Conservation (phyloP, 2,888 invertebrate species). For the Ichneumoninae sp. region DNA sequence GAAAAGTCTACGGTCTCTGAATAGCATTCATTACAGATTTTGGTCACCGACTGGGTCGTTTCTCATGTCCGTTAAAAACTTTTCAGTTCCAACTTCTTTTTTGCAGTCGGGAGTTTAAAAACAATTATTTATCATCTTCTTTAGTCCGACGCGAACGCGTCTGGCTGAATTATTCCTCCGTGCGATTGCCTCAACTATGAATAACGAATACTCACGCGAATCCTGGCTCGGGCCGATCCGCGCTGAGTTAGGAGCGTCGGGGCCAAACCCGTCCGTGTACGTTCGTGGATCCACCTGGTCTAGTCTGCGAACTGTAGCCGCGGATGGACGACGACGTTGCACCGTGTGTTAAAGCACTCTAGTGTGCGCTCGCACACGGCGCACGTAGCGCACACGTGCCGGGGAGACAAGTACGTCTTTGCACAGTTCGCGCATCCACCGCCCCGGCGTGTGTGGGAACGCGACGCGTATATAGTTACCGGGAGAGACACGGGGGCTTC, state of each 20-base stretch:
- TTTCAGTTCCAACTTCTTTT: no score
- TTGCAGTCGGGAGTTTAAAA: no score
- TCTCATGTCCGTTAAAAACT: no score
- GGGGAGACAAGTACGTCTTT: slow-evolving; percentile 56
- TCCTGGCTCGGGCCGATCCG: neutral
- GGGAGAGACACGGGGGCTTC: slow-evolving; percentile 47
- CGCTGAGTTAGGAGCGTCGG: slow-evolving; percentile 5
- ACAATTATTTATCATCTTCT: neutral
- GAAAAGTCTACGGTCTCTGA: no score
- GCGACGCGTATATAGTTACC: slow-evolving; percentile 40
- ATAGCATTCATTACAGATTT: no score
- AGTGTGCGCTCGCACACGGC: neutral
- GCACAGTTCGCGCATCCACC: slow-evolving; percentile 44
- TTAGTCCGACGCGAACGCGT: neutral
- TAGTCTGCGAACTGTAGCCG: slow-evolving; percentile 18
- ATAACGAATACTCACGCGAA: slow-evolving; percentile 42
- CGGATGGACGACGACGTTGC: slow-evolving; percentile 22
- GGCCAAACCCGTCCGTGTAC: slow-evolving; percentile 32
- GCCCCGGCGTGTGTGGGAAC: slow-evolving; percentile 49
- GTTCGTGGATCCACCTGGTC: slow-evolving; percentile 20
- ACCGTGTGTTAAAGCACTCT: neutral
- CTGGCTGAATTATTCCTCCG: slow-evolving; percentile 49
- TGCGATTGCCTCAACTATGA: slow-evolving; percentile 52
- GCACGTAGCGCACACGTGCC: slow-evolving; percentile 55
- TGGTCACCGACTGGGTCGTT: no score